A percentile compares a stretch with the other conserved stretches of the same genome.
These are phyloP conservation scores for Daboia siamensis DNA, from an alignment of 2,113 vertebrate species.

Conservation along the genomic window DNA sequence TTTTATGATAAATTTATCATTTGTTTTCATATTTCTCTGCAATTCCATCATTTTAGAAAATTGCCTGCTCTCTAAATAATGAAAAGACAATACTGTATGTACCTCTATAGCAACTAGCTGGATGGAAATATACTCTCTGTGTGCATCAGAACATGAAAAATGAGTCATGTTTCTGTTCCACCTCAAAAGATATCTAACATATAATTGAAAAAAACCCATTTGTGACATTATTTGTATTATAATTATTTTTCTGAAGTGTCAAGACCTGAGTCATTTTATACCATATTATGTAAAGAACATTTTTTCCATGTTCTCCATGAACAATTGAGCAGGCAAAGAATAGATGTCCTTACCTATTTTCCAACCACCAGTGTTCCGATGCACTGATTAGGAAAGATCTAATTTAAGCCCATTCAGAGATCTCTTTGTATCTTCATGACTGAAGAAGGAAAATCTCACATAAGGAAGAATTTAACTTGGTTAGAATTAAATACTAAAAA, in stretches of 20 bases:
- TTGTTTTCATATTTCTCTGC: not conserved
- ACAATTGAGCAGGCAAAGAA: not conserved
- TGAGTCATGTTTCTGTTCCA: not conserved
- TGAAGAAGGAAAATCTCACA: not conserved
- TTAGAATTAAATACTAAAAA: not conserved
- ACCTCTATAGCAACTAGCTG: not conserved
- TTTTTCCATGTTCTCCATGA: not conserved
- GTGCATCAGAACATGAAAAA: not conserved
- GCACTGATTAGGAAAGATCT: not conserved
- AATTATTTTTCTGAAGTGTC: not conserved
- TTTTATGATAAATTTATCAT: not conserved
- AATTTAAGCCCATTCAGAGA: not conserved
- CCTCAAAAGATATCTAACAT: not conserved
- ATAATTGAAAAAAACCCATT: not conserved
- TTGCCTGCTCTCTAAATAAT: not conserved
- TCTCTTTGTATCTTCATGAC: not conserved
- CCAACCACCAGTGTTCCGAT: not conserved
- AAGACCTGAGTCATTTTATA: not conserved
- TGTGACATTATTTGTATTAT: not conserved
- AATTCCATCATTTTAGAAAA: not conserved
- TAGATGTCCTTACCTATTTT: not conserved
- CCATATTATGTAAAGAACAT: not conserved
- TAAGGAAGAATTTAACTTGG: not conserved
- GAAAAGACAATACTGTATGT: not conserved
- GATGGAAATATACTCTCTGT: not conserved